Percentiles rank a stretch among this genome's conserved stretches.
These are phyloP conservation scores for Diachasmimorpha longicaudata DNA, from an alignment of 1,140 invertebrate species.

Conservation along the genomic window DNA sequence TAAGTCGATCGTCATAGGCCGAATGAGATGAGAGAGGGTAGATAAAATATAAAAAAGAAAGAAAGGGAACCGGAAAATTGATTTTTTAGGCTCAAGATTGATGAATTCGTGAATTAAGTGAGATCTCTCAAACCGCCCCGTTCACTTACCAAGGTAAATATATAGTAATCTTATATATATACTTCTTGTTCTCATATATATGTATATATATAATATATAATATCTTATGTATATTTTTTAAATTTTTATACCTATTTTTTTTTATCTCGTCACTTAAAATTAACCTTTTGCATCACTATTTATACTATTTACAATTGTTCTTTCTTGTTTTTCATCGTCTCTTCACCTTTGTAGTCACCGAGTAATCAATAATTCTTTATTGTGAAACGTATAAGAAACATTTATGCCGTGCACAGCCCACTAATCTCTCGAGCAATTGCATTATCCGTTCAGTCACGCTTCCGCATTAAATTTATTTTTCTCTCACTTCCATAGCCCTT, in stretches of 20 bases:
- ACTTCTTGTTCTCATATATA: conserved; percentile 41
- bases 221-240: conserved; percentile 58
- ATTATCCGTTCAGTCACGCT: conserved; percentile 37
- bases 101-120: conserved; percentile 35
- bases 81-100: background rate
- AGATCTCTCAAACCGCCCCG: conserved; percentile 46
- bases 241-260: conserved; percentile 57
- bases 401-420: conserved; percentile 27
- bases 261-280: conserved; percentile 57
- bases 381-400: conserved; percentile 32
- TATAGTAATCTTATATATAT: conserved; percentile 47
- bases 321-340: conserved; percentile 33
- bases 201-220: conserved; percentile 52
- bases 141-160: conserved; percentile 61
- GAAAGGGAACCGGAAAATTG: background rate
- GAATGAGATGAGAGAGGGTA: background rate
- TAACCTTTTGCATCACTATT: conserved; percentile 54
- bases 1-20: conserved; percentile 18
- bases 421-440: conserved; percentile 17
- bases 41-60: background rate
- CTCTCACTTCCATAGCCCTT: background rate
- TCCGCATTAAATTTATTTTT: background rate
- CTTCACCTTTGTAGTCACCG: conserved; percentile 32
- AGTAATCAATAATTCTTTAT: conserved; percentile 28
- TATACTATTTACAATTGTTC: conserved; percentile 60